Conservation (phyloP, 2,888 invertebrate species). For the Pedicia rivosa region DNA sequence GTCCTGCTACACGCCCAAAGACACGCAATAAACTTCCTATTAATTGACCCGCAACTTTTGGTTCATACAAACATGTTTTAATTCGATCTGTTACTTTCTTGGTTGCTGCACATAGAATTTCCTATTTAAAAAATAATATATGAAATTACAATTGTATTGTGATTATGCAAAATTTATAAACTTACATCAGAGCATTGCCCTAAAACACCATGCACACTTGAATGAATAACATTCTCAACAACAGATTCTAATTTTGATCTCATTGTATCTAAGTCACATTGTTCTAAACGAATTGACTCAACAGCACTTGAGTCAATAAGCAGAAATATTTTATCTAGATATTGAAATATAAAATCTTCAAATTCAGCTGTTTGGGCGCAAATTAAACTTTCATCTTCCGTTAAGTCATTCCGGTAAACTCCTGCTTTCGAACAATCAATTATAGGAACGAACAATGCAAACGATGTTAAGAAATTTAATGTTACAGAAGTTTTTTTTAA, state of each 20-base stretch:
- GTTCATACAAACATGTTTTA: conserved; percentile 61
- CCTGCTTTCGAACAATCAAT: conserved; percentile 71
- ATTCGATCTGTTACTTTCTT: conserved; percentile 60
- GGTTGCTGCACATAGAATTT: conserved; percentile 46
- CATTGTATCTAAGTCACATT: conserved; percentile 37
- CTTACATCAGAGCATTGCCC: conserved; percentile 53
- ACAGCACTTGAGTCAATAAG: conserved; percentile 55
- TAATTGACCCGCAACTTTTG: conserved; percentile 66
- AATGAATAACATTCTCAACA: conserved; percentile 51
- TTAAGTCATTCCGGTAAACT: conserved; percentile 47
- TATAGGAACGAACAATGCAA: conserved; percentile 62
- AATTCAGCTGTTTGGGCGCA: conserved; percentile 74
- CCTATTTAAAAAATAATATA: conserved; percentile 19
- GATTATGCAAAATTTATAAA: conserved; percentile 27
- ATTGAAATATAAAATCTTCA: conserved; percentile 77
- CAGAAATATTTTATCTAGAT: conserved; percentile 58
- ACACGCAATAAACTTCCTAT: conserved; percentile 55
- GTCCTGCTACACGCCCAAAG: conserved; percentile 48
- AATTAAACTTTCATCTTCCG: conserved; percentile 55
- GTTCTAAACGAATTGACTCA: conserved; percentile 50
- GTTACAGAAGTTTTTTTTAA: conserved; percentile 57
- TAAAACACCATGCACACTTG: conserved; percentile 49
- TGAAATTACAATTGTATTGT: neutral
- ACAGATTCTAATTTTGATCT: conserved; percentile 55
- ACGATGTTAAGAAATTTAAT: conserved; percentile 61